These are phyloP conservation scores for Sebastes cheni DNA, from an alignment of 2,797 vertebrate species.

Conservation along the genomic window DNA sequence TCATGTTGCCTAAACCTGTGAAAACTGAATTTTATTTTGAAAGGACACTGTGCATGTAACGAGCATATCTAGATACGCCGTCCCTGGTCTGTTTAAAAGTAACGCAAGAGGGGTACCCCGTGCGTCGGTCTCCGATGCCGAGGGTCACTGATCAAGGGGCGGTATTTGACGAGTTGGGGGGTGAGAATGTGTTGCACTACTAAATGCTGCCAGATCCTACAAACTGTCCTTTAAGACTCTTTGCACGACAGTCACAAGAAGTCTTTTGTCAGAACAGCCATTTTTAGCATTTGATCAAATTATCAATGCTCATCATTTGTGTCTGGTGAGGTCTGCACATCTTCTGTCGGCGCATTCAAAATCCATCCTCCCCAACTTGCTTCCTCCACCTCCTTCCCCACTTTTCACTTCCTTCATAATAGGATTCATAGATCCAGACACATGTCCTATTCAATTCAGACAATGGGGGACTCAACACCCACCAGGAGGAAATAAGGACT, in stretches of 20 bases:
- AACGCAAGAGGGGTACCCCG: too few species aligned
- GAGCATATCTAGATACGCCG: too few species aligned
- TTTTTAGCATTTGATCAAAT: slow-evolving; percentile 9
- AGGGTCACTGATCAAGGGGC: too few species aligned
- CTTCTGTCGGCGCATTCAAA: slow-evolving; percentile 18
- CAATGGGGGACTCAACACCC: slow-evolving; percentile 54
- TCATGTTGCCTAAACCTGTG: too few species aligned
- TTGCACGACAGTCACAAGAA: not conserved
- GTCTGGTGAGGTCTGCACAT: not conserved
- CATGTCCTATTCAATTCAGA: slow-evolving; percentile 56
- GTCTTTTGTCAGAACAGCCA: not conserved
- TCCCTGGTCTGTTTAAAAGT: rapidly evolving
- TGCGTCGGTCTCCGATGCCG: too few species aligned
- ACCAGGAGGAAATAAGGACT: slow-evolving; percentile 49
- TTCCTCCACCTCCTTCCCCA: not conserved
- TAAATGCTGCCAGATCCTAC: too few species aligned
- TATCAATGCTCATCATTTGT: not conserved
- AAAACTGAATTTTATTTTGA: too few species aligned
- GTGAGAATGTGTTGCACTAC: too few species aligned
- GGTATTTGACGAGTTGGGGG: too few species aligned
- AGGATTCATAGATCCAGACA: slow-evolving; percentile 64
- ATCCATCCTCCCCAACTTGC: slow-evolving; percentile 30
- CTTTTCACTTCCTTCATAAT: slow-evolving; percentile 62
- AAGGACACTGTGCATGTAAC: too few species aligned
- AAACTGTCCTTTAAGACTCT: not conserved